phyloP scores from a whole-genome alignment of 30 jellyfish, hydroid and myxozoan genomes.

The Aurelia aurita complex sp. Pacific region DNA sequence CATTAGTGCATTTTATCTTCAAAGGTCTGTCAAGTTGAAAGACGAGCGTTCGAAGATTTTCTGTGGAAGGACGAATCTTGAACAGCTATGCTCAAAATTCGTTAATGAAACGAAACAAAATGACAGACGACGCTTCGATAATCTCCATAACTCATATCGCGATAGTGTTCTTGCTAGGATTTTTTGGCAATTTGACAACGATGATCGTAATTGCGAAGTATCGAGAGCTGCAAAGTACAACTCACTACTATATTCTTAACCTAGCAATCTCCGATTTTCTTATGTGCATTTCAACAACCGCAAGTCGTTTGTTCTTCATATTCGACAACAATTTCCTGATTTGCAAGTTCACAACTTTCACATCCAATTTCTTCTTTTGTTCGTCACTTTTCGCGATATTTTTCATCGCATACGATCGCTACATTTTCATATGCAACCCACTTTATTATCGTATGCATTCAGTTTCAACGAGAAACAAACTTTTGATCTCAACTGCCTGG shows the following conservation, averaged over 20 bases:
- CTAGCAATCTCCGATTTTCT: constrained; percentile 56
- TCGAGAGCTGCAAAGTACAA: constrained; percentile 41
- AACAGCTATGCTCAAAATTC: too few relatives aligned
- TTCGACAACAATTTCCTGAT: constrained; percentile 3
- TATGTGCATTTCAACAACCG: constrained; percentile 20
- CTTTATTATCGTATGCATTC: constrained; percentile 33
- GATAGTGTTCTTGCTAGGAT: constrained; percentile 12
- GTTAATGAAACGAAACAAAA: too few relatives aligned
- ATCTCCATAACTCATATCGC: not conserved
- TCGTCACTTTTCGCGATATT: constrained; percentile 60
- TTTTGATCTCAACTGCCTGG: constrained; percentile 39
- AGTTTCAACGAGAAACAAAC: constrained; percentile 7
- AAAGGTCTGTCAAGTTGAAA: too few relatives aligned
- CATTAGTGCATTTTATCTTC: too few relatives aligned
- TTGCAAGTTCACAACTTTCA: constrained; percentile 27
- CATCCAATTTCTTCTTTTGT: constrained; percentile 22
- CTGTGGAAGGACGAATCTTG: too few relatives aligned
- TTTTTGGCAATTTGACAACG: constrained; percentile 58
- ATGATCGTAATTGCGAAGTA: constrained; percentile 24
- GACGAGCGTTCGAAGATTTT: too few relatives aligned
- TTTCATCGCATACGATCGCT: constrained; percentile 58
- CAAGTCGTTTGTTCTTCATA: constrained; percentile 3
- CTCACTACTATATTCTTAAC: constrained; percentile 47
- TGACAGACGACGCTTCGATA: too few relatives aligned
- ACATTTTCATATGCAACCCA: constrained; percentile 59